Conservation (phyloP, 2,113 vertebrate genomes). For the Thunnus thynnus region DNA sequence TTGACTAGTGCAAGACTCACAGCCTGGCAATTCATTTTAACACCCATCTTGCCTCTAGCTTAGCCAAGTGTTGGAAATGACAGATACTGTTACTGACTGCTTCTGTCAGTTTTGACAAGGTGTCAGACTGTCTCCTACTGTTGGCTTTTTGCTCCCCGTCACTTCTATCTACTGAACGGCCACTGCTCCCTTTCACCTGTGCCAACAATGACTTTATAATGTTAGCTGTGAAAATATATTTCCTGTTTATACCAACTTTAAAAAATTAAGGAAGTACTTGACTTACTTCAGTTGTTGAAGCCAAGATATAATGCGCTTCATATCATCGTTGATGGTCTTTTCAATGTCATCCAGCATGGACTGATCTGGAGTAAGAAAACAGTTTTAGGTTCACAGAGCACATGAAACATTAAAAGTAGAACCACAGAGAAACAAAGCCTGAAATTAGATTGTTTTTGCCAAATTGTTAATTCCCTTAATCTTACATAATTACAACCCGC, state of each 20-base stretch:
- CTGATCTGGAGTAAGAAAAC: conserved; percentile 87
- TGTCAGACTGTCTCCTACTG: conserved; percentile 9
- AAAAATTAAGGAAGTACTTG: conserved; percentile 23
- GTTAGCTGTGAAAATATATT: neutral
- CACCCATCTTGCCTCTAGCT: conserved; percentile 15
- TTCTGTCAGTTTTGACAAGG: conserved; percentile 29
- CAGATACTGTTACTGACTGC: conserved; percentile 1
- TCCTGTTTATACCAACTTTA: neutral
- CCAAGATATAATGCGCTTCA: conserved; percentile 96
- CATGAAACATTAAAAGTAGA: neutral
- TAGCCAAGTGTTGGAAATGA: conserved; percentile 32
- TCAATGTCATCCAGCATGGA: conserved; percentile 95
- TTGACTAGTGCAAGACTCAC: conserved; percentile 9
- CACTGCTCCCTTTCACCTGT: neutral
- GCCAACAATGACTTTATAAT: neutral
- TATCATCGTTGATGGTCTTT: conserved; percentile 97
- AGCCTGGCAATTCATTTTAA: conserved; percentile 10
- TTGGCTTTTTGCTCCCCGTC: neutral
- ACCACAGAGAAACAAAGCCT: neutral
- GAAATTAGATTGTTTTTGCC: neutral
- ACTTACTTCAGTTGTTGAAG: conserved; percentile 95
- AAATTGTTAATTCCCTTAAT: neutral
- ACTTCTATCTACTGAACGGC: neutral
- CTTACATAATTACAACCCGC: neutral
- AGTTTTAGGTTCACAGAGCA: conserved; percentile 34